phyloP scores from a whole-genome alignment of 2,888 invertebrate species.

The Adelognathus sp. region DNA sequence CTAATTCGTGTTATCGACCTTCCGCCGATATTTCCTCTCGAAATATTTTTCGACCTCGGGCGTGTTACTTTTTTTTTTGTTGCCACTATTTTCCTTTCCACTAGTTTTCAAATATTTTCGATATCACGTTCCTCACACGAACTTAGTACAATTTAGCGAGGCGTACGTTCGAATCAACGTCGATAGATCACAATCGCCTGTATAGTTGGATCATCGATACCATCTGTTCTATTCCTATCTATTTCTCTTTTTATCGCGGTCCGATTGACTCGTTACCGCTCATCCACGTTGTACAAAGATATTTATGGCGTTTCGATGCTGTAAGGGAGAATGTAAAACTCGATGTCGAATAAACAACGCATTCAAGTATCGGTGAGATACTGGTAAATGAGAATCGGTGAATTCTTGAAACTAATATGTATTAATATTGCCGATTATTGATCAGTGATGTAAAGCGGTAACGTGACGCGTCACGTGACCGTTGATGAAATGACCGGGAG shows the following conservation, averaged over 20 bases:
- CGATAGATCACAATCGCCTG: not conserved
- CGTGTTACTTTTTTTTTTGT: not conserved
- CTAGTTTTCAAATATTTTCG: not conserved
- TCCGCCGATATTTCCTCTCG: too few relatives aligned
- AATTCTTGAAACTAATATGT: too few relatives aligned
- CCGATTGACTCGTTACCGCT: not conserved
- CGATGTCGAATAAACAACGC: not conserved
- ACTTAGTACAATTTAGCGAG: slow-evolving; percentile 19
- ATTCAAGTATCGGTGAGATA: not conserved
- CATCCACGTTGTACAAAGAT: not conserved
- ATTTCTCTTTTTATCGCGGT: not conserved
- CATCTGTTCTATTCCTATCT: not conserved
- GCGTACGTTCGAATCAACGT: not conserved
- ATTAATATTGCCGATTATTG: not conserved
- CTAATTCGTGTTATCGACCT: not conserved
- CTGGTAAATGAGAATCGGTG: not conserved
- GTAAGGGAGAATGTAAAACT: not conserved
- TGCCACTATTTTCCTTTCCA: not conserved
- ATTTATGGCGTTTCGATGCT: not conserved
- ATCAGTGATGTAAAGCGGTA: too few relatives aligned
- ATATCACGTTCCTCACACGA: not conserved
- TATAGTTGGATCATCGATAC: not conserved
- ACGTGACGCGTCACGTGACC: too few relatives aligned
- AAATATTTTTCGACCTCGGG: not conserved
- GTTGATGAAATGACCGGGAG: too few relatives aligned